Evolutionary conservation across 1,140 invertebrate genomes (phyloP).

Genomic region (Eurosta solidaginis): DNA sequence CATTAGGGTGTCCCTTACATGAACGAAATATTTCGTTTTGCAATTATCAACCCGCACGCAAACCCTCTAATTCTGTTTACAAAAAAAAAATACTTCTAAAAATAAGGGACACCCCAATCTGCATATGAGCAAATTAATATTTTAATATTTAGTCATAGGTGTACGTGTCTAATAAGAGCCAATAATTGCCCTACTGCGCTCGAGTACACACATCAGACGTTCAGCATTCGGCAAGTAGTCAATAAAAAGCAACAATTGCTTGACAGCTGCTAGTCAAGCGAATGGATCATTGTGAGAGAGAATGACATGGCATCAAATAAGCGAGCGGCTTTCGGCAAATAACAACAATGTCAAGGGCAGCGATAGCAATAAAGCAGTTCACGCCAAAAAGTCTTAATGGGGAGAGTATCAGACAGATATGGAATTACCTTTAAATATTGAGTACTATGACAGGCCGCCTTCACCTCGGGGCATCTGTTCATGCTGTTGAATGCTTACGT

Average conservation of each 20-base stretch:
- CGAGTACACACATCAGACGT: background rate
- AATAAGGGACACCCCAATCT: too few relatives aligned
- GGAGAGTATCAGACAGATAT: background rate
- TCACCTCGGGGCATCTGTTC: background rate
- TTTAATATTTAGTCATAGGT: background rate
- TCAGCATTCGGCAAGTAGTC: background rate
- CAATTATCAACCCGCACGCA: too few relatives aligned
- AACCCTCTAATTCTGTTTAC: too few relatives aligned
- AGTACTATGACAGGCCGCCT: background rate
- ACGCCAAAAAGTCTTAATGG: background rate
- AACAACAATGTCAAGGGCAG: background rate
- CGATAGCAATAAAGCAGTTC: background rate
- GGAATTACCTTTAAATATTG: background rate
- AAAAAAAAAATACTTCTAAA: too few relatives aligned
- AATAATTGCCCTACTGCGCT: background rate
- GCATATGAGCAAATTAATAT: too few relatives aligned
- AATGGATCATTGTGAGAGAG: background rate
- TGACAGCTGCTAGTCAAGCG: background rate
- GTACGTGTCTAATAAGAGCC: background rate
- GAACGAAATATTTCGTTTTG: too few relatives aligned
- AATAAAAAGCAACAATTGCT: constrained; percentile 1
- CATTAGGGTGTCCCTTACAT: too few relatives aligned
- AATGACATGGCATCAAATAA: too few relatives aligned
- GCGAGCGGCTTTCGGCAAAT: background rate
- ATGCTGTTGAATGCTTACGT: background rate